Conservation (phyloP, 2,113 vertebrate genomes). For the Laterallus jamaicensis region DNA sequence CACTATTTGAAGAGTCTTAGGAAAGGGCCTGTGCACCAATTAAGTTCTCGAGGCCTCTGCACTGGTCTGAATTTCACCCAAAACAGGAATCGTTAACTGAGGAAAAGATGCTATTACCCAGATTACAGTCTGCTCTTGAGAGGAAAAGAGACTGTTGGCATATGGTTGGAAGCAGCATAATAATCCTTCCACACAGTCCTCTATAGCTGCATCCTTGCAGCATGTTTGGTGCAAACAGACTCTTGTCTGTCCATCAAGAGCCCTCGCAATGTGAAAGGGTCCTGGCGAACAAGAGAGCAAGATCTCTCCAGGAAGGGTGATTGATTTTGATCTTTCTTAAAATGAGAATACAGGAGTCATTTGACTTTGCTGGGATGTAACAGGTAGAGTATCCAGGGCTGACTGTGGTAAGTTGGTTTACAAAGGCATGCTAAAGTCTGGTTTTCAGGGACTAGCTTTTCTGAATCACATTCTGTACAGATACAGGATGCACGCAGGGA, state of each 20-base stretch:
- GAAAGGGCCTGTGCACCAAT: slow-evolving; percentile 20
- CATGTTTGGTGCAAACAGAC: not conserved
- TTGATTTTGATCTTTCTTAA: not conserved
- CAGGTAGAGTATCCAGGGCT: not conserved
- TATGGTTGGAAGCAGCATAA: not conserved
- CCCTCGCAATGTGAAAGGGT: not conserved
- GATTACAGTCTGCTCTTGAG: slow-evolving; percentile 9
- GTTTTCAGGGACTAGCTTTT: not conserved
- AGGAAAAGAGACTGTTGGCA: not conserved
- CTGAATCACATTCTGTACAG: not conserved
- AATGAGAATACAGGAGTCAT: not conserved
- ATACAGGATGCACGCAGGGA: not conserved
- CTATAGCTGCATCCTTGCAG: not conserved
- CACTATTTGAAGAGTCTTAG: slow-evolving; percentile 44
- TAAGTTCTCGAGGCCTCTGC: slow-evolving; percentile 23
- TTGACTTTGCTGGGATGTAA: not conserved
- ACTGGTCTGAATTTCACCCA: slow-evolving; percentile 38
- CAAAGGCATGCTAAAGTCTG: not conserved
- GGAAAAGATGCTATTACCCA: slow-evolving; percentile 19
- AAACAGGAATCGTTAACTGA: slow-evolving; percentile 34
- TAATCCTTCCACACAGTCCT: not conserved
- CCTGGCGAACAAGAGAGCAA: not conserved
- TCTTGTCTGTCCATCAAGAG: not conserved
- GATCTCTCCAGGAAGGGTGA: not conserved
- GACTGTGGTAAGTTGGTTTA: not conserved